A percentile compares a stretch with the other conserved stretches of the same genome.
Conservation (phyloP, 53 echinoderm and acorn worm species). For the Zoroaster sp. region DNA sequence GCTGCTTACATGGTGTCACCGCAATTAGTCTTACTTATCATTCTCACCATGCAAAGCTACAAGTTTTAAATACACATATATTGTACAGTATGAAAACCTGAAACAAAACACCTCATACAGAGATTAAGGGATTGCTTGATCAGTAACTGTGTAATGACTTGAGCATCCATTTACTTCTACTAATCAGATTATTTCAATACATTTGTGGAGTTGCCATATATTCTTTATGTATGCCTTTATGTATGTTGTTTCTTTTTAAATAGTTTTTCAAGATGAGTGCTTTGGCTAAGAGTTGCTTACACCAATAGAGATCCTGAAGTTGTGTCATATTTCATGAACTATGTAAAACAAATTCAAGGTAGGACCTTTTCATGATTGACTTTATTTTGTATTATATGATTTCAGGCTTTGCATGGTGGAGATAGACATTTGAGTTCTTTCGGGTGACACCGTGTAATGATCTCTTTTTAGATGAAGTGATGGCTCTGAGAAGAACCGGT, state of each 20-base stretch:
- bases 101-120: no score
- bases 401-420: no score
- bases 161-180: neutral
- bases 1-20: no score
- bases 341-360: slow-evolving; percentile 1
- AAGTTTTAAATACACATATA: no score
- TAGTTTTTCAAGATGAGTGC: slow-evolving; percentile 8
- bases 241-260: neutral
- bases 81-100: no score
- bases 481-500: no score
- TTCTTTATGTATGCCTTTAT: neutral
- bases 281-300: slow-evolving; percentile 8
- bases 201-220: neutral
- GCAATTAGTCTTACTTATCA: no score
- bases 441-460: neutral
- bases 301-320: slow-evolving; percentile 13
- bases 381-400: neutral
- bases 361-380: neutral
- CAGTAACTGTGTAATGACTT: neutral
- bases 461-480: neutral
- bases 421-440: no score
- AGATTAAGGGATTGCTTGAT: neutral
- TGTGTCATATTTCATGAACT: slow-evolving; percentile 1
- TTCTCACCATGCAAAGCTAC: no score
- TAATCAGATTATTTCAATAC: neutral